phyloP scores from a whole-genome alignment of 1,140 invertebrate genomes.

The Coelopa frigida region DNA sequence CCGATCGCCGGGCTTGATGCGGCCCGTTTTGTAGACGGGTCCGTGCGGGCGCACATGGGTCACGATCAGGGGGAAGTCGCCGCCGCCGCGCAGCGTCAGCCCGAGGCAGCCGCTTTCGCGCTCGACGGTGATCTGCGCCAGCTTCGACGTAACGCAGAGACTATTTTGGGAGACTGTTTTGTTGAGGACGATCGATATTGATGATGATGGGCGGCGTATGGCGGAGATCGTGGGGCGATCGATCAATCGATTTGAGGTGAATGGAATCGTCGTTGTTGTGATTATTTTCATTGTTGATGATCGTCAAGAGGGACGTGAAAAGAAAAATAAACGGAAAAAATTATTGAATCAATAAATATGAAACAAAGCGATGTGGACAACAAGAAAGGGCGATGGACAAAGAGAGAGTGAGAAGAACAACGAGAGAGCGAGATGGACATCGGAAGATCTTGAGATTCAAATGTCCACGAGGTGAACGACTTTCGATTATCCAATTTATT shows the following conservation, averaged over 20 bases:
- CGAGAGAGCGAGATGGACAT: too few relatives aligned
- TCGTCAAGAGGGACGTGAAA: not conserved
- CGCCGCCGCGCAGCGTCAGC: constrained; percentile 78
- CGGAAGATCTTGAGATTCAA: too few relatives aligned
- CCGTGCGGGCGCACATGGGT: constrained; percentile 84
- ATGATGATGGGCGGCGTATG: not conserved
- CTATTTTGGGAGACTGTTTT: constrained; percentile 55
- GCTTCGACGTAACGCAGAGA: constrained; percentile 62
- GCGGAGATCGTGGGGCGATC: not conserved
- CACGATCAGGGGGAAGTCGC: constrained; percentile 71
- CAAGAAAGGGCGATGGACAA: too few relatives aligned
- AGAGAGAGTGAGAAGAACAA: too few relatives aligned
- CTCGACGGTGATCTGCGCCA: constrained; percentile 68
- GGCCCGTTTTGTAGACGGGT: constrained; percentile 70
- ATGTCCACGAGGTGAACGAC: too few relatives aligned
- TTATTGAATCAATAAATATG: too few relatives aligned
- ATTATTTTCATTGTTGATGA: constrained; percentile 7
- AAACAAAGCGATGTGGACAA: too few relatives aligned
- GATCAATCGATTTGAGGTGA: not conserved
- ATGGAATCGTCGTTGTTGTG: constrained; percentile 1
- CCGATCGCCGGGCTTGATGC: constrained; percentile 83
- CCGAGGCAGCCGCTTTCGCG: constrained; percentile 80
- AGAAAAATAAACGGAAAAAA: too few relatives aligned
- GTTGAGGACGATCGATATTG: not conserved
- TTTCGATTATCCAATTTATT: too few relatives aligned